Evolutionary conservation across 1,140 invertebrate genomes (phyloP), one percentile per base, ranked within the genome.

Genomic region (Planococcus citri): DNA sequence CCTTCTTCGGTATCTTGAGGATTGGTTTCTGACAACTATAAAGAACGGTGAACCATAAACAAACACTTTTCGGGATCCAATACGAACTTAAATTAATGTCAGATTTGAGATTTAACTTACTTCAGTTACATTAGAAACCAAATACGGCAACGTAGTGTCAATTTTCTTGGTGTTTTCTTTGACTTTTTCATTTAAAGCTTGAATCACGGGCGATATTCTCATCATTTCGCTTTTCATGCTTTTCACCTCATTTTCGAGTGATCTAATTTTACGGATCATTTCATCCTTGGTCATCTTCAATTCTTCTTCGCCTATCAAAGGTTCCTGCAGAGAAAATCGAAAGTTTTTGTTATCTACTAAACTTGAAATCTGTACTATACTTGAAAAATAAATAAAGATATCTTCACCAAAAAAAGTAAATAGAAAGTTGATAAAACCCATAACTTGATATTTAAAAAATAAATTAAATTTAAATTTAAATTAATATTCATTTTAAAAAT

Each of bases 201-300:
- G 93, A 12, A 98, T 81, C 78, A 98, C 95, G 79, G 99, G 96
- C 17, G 89, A 92, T 72, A 98, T 97, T 72, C 96, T 84, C 88
- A 97, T 95, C 1, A 98, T 90, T 80, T 99, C 96, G 75, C 94
- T 96, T 77, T 95, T 95, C 97, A 99, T 99, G 70, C 99, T 99
- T 83, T 94, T 91, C 64, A 99, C 96, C 84, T 99, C 96, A 84
- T 97, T 98, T 78, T 99, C 97, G 73, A 99, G 82, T 1, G 99
- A 82, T 74, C 96, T 84, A 10, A 94, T 93, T 71, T 96, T 87
- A 76, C 92, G 94, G 41, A 92, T 84, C 73, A 99, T 89, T 82
- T 99, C 97, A 79, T 98, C 95, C 51, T 90, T 94, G 17, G 91
- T 89, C 92, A 97, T 95, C 71, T 92, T 86, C 3, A 94, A 79